Evolutionary conservation across 2,113 vertebrate species (phyloP), one percentile per base, ranked within the genome.

Genomic region (Marmota monax): DNA sequence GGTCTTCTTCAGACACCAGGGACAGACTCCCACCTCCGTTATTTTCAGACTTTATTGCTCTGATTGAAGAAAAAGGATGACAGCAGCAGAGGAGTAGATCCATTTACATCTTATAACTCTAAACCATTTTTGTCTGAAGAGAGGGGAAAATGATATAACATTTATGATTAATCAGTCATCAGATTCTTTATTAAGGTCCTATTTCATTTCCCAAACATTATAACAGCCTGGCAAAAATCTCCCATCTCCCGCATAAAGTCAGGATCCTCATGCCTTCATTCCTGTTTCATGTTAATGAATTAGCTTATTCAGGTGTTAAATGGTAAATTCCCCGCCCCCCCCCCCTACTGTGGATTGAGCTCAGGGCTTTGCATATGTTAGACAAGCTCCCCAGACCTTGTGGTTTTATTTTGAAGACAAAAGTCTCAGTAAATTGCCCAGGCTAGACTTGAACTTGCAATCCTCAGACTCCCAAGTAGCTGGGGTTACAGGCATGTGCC

Each of bases 151-250:
- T 69, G 69, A 95, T 51, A 29, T 17, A 65, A 93, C 53, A 93
- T 65, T 74, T 82, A 67, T 80, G 63, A 83, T 72, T 69, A 77
- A 58, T 82, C 48, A 90, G 72, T 37, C 80, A 96, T 39, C 48
- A 83, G 90, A 45, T 77, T 45, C 94, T 92, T 72, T 69, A 94
- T 32, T 80, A 93, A 93, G 42, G 20, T 4, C 63, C 34, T 5
- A 1, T 74, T 88, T 87, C 74, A 96, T 89, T 92, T 92, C 56
- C 80, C 80, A 94, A 87, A 95, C 32, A 88, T 53, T 83, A 27
- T 4, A 78, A 34, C 0, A 84, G 34, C 67, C 18, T 76, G 23
- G n/a, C 39, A 67, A 84, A 90, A 95, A 80, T 77, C 17, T 87
- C 17, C 29, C 32, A 23, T 86, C 37, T 96, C 58, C 25, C 18